These are phyloP conservation scores for Drosophila borealis DNA, from an alignment of 2,888 invertebrate species.

Conservation along the genomic window DNA sequence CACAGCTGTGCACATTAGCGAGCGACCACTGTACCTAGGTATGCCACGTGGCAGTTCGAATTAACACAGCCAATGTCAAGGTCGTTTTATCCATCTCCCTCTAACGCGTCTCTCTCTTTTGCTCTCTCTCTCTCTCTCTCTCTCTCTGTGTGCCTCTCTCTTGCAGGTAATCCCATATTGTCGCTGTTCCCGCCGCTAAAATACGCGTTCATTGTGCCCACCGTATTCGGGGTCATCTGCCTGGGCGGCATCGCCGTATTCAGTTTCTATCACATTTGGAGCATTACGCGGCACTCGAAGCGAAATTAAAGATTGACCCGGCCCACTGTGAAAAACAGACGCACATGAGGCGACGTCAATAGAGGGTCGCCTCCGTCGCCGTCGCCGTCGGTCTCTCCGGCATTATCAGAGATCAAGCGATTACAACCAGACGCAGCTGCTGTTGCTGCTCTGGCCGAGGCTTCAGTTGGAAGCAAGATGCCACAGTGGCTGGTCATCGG, in stretches of 20 bases:
- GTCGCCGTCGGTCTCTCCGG: not conserved
- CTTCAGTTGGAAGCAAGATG: constrained; percentile 79
- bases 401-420: constrained; percentile 42
- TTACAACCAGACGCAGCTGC: constrained; percentile 10
- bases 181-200: constrained; percentile 86
- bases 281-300: constrained; percentile 62
- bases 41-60: too few species aligned
- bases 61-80: constrained; percentile 40
- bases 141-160: constrained; percentile 6
- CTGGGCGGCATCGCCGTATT: constrained; percentile 88
- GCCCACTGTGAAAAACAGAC: not conserved
- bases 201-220: constrained; percentile 87
- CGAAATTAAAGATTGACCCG: constrained; percentile 30
- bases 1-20: too few species aligned
- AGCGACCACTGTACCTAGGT: not conserved
- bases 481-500: constrained; percentile 88
- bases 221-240: constrained; percentile 87
- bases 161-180: constrained; percentile 86
- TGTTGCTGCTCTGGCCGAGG: not conserved
- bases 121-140: constrained; percentile 4
- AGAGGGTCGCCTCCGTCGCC: constrained; percentile 19
- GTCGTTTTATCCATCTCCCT: constrained; percentile 32
- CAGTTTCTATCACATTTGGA: constrained; percentile 87
- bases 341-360: constrained; percentile 23
- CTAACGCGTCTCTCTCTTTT: constrained; percentile 2